A percentile compares a stretch with the other conserved stretches of the same genome.
phyloP scores from a whole-genome alignment of 2,888 invertebrate genomes.

The Rhamphomyia laevipes region DNA sequence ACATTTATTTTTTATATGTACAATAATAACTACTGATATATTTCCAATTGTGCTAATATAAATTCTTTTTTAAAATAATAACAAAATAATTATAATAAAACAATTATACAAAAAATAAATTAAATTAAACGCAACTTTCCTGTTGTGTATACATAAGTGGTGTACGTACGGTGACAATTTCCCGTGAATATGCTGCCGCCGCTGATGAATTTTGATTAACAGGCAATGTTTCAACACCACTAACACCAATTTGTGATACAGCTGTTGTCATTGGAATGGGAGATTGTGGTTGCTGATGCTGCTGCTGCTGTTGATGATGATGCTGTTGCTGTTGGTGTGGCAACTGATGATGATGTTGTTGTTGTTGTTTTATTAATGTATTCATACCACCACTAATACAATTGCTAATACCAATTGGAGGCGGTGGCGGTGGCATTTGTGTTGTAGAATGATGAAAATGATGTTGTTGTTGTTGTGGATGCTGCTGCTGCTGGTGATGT shows the following conservation, averaged over 20 bases:
- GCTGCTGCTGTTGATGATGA: not conserved
- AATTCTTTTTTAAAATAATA: not conserved
- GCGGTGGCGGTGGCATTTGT: not conserved
- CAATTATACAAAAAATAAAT: conserved; percentile 6
- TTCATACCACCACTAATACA: not conserved
- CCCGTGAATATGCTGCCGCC: conserved; percentile 37
- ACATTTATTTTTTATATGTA: too few species aligned
- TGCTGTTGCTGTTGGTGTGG: not conserved
- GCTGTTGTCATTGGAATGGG: not conserved
- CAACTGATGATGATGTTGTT: not conserved
- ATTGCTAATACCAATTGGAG: not conserved
- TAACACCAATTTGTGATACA: not conserved
- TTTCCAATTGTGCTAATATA: too few species aligned
- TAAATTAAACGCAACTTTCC: conserved; percentile 54
- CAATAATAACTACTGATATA: too few species aligned
- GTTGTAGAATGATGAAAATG: not conserved
- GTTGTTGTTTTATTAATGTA: not conserved
- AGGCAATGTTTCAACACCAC: too few species aligned
- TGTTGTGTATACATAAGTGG: conserved; percentile 55
- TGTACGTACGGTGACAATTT: conserved; percentile 55
- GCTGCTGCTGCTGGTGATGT: conserved; percentile 32
- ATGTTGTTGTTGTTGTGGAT: not conserved
- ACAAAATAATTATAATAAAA: not conserved
- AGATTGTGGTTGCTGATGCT: not conserved
- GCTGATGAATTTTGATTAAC: conserved; percentile 16